Base-by-base conservation (phyloP, 37 sponge, comb jelly and placozoan species). In the Halichondria panicea region DNA sequence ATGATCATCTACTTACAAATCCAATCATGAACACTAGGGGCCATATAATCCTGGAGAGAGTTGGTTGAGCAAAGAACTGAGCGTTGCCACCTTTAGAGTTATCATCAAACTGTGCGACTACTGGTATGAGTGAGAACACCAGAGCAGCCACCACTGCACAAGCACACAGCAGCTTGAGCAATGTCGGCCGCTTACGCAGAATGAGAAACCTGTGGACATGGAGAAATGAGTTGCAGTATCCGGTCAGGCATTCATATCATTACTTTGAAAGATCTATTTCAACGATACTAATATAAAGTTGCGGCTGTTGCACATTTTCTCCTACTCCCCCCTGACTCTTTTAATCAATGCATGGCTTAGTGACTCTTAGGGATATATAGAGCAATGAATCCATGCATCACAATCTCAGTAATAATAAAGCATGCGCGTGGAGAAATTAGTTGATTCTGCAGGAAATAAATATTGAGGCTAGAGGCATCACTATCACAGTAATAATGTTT, bases 1-100 rank as follows among this genome's bases (percentile, higher is more conserved):
- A 48, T 48, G 52, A 11, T 18, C 52, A 30, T 43, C 13, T 7
- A 74, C 88, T 71, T 71, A 88, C 90, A 79, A 89, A 89, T 56
- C 90, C 90, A 52, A 84, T 38, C 86, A 89, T 89, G 81, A 89
- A 89, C 54, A 75, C 75, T 2, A 89, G 55, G 1, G 90, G 90
- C 90, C 90, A 89, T 33, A 89, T 76, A 40, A 85, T 66, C 31
- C 75, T 50, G 2, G 35, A 37, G 3, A 75, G 70, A 5, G 43
- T 67, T 22, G 73, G 61, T 38, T 87, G 88, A 8, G 36, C n/a
- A 15, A 67, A 25, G 44, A 46, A 81, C 0, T 36, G 35, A 6
- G 28, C 34, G 37, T 85, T 78, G 3, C 61, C 77, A 12, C 46
- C 36, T 15, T 68, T 21, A 34, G 62, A 24, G 25, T 50, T 62